Conservation (phyloP, 2,113 vertebrate species). For the Rhinoderma darwinii region DNA sequence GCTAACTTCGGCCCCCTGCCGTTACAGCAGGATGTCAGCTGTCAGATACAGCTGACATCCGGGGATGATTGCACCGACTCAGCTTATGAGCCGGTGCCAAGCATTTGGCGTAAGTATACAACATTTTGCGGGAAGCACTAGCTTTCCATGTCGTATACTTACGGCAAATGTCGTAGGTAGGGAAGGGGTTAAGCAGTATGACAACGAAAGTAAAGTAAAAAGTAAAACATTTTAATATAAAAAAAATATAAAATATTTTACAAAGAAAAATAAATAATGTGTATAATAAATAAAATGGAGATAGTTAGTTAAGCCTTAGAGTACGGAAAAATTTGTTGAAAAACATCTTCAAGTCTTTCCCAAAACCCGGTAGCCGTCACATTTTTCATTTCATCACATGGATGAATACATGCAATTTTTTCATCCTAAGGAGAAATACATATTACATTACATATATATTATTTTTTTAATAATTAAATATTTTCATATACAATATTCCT, state of each 20-base stretch:
- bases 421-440: neutral
- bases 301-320: neutral
- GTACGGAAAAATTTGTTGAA: neutral
- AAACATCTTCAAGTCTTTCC: neutral
- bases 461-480: neutral
- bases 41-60: no score
- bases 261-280: conserved; percentile 10
- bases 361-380: neutral
- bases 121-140: no score
- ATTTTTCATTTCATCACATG: neutral
- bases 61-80: no score
- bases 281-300: neutral
- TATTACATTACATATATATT: neutral
- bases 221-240: neutral
- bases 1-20: no score
- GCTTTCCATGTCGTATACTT: no score
- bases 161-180: no score
- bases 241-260: neutral
- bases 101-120: no score
- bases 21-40: no score
- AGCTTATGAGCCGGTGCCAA: no score
- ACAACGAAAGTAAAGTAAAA: neutral
- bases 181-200: no score
- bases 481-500: no score
- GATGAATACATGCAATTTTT: neutral